Conservation (phyloP, 2,888 invertebrate species). For the Drosophila macrospina region DNA sequence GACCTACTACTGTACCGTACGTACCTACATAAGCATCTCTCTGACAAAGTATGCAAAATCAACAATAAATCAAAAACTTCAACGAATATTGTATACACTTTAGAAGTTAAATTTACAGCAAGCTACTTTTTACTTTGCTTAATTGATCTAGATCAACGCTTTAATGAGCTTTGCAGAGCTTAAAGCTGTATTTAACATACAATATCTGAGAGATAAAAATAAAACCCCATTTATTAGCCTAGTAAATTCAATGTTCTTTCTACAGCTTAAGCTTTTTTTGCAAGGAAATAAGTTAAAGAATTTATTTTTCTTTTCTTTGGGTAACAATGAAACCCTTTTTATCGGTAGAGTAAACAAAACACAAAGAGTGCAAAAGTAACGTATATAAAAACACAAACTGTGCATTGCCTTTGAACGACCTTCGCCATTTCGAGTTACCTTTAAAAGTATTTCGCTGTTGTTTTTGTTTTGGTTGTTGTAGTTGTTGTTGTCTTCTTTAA, state of each 20-base stretch:
- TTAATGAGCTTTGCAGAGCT: too few species aligned
- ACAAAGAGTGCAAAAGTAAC: constrained; percentile 28
- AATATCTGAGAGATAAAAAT: too few species aligned
- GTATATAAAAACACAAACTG: constrained; percentile 51
- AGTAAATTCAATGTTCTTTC: too few species aligned
- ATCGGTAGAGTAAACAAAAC: constrained; percentile 17
- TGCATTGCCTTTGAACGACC: constrained; percentile 73
- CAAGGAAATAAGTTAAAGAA: neutral
- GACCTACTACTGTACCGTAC: constrained; percentile 50
- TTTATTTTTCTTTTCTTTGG: neutral
- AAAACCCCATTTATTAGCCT: too few species aligned
- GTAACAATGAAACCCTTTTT: constrained; percentile 4
- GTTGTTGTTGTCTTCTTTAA: constrained; percentile 45
- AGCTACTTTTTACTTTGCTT: neutral
- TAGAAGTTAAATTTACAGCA: neutral
- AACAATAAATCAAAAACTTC: neutral
- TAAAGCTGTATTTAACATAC: too few species aligned
- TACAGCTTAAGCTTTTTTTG: neutral
- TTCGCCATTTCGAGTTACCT: constrained; percentile 72
- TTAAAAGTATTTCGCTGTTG: constrained; percentile 79
- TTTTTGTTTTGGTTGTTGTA: constrained; percentile 44
- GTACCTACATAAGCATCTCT: constrained; percentile 15
- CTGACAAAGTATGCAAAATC: constrained; percentile 44
- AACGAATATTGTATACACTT: constrained; percentile 37
- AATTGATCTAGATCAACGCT: neutral